These are phyloP conservation scores for Pecten maximus DNA, from an alignment of 2,888 invertebrate species.

Conservation along the genomic window DNA sequence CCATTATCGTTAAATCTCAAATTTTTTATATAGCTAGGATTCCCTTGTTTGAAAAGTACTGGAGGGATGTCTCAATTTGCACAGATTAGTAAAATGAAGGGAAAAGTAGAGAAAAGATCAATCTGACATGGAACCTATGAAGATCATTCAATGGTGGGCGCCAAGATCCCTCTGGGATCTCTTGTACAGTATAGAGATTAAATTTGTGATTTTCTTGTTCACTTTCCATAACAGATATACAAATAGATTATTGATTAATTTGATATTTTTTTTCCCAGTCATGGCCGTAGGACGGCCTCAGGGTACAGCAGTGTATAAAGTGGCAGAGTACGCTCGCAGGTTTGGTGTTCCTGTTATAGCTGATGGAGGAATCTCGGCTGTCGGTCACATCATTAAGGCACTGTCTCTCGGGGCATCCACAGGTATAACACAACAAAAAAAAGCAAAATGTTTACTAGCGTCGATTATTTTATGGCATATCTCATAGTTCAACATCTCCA, in stretches of 20 bases:
- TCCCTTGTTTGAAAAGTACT: too few relatives aligned
- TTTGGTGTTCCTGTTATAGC: constrained; percentile 98
- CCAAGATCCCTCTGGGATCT: too few relatives aligned
- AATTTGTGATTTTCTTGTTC: background rate
- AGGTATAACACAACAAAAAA: constrained; percentile 80
- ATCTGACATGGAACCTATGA: too few relatives aligned
- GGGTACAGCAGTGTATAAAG: constrained; percentile 98
- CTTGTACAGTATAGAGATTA: background rate
- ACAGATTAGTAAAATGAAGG: too few relatives aligned
- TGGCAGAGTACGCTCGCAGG: constrained; percentile 93
- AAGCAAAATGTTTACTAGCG: too few relatives aligned
- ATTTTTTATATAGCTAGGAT: too few relatives aligned
- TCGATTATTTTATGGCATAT: too few relatives aligned
- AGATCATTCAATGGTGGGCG: too few relatives aligned
- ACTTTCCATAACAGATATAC: background rate
- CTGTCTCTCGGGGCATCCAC: constrained; percentile 95
- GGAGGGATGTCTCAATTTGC: too few relatives aligned
- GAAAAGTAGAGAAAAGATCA: too few relatives aligned
- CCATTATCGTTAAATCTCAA: too few relatives aligned
- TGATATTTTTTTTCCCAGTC: constrained; percentile 85
- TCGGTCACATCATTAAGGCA: constrained; percentile 98
- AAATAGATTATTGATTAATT: background rate
- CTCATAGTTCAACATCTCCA: too few relatives aligned
- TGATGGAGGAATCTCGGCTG: constrained; percentile 98
- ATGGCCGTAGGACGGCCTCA: constrained; percentile 99